Base-by-base conservation (phyloP, 2,888 invertebrate species). In the Acanthosepion lycidas region DNA sequence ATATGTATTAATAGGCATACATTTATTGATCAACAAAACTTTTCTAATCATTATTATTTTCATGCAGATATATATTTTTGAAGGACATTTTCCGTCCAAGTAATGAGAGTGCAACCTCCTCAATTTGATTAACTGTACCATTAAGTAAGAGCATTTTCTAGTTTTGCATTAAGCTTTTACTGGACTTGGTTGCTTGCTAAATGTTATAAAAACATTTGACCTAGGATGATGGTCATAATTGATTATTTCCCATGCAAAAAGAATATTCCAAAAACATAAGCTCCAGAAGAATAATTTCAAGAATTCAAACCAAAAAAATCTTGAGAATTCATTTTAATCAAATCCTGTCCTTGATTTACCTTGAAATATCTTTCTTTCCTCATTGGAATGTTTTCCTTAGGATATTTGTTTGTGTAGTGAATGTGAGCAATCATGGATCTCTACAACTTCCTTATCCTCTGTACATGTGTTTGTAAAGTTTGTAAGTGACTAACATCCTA, bases 71-170 rank as follows among this genome's bases (percentile, higher is more conserved):
- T 78, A 78, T 78, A 78, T 78, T 78, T 78, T 78, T 78, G 78
- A 78, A 78, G 33, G n/a, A 78, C 78, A 78, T 78, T 33, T 78
- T 78, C n/a, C 12, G 15, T 33, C 78, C 78, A 78, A 33, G 15
- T 78, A 78, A 33, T 78, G 78, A n/a, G 78, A 78, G 78, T n/a
- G 78, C 78, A 78, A 78, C 78, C 78, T 78, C n/a, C n/a, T 78
- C 33, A 78, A n/a, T 33, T 12, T 78, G 78, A 78, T 78, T 78
- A 78, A 78, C n/a, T 33, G n/a, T 33, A 78, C n/a, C 78, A 78
- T 78, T 33, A 78, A 78, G 78, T 78, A 78, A 78, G n/a, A n/a
- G 78, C 78, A 78, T 78, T 78, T 78, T 78, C n/a, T 78, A n/a
- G 78, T 78, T 78, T 78, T n/a, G 33, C 33, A 18, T 33, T n/a